Percentiles rank a stretch among this genome's conserved stretches.
These are phyloP conservation scores for Iphiclides podalirius DNA, from an alignment of 2,888 invertebrate genomes.

Conservation along the genomic window DNA sequence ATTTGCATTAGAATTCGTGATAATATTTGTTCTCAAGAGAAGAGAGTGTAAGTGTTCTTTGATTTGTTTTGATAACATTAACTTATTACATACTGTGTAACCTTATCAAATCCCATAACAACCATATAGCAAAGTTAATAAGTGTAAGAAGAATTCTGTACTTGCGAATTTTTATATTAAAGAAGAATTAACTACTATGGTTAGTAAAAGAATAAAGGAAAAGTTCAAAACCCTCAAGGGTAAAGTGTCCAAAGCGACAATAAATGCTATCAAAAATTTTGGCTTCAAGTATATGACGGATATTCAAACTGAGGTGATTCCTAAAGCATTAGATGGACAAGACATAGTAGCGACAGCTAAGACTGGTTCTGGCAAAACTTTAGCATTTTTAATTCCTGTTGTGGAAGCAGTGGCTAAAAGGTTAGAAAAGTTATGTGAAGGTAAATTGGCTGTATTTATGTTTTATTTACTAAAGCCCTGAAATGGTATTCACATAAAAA, in stretches of 20 bases:
- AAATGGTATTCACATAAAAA: too few relatives aligned
- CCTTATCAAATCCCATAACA: too few relatives aligned
- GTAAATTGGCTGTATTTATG: constrained; percentile 18
- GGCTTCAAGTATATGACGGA: constrained; percentile 96
- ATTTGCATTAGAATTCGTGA: too few relatives aligned
- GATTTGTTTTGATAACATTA: too few relatives aligned
- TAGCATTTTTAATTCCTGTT: constrained; percentile 96
- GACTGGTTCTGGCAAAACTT: constrained; percentile 98
- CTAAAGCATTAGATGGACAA: constrained; percentile 90
- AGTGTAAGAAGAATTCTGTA: too few relatives aligned
- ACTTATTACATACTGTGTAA: too few relatives aligned
- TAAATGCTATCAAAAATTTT: constrained; percentile 90
- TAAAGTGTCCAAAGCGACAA: constrained; percentile 85
- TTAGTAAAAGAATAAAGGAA: constrained; percentile 34
- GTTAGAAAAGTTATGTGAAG: constrained; percentile 29
- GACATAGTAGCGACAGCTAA: constrained; percentile 97
- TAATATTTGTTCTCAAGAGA: too few relatives aligned
- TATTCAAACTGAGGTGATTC: constrained; percentile 93
- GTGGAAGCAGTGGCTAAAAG: constrained; percentile 91
- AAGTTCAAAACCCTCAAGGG: constrained; percentile 80
- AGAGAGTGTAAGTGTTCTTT: too few relatives aligned
- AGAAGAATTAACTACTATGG: constrained; percentile 32
- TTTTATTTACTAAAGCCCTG: too few relatives aligned
- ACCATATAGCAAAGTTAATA: too few relatives aligned
- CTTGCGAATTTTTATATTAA: constrained; percentile 25